Evolutionary conservation across 2,888 invertebrate species (phyloP).

Genomic region (Ormyrus labotus): DNA sequence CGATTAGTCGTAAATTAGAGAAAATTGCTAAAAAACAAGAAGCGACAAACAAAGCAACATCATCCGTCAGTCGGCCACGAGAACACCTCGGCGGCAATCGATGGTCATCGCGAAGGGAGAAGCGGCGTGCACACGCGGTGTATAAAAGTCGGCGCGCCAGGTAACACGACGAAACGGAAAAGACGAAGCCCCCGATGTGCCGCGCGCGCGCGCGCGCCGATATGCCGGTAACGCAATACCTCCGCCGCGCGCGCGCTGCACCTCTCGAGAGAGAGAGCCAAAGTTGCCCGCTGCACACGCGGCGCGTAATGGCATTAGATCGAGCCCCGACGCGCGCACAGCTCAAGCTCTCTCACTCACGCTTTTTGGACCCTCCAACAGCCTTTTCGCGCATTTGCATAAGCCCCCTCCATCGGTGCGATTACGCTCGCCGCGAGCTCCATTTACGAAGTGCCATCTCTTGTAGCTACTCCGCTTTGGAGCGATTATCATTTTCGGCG

Average conservation of each 20-base stretch:
- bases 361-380: no score
- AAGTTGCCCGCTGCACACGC: neutral
- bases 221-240: constrained; percentile 39
- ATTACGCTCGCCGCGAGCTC: no score
- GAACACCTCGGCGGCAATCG: no score
- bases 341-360: no score
- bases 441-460: no score
- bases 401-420: no score
- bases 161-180: constrained; percentile 20
- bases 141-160: neutral
- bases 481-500: no score
- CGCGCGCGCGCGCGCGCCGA: neutral
- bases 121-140: neutral
- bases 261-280: neutral
- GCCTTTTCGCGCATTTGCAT: no score
- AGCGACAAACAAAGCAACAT: neutral
- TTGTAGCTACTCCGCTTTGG: no score
- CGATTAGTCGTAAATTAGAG: neutral
- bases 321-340: no score
- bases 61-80: neutral
- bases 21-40: neutral
- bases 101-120: no score
- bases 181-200: constrained; percentile 51
- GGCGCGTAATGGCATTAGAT: neutral
- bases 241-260: neutral